Conservation (phyloP, 2,888 invertebrate genomes). For the Baccha elongata region DNA sequence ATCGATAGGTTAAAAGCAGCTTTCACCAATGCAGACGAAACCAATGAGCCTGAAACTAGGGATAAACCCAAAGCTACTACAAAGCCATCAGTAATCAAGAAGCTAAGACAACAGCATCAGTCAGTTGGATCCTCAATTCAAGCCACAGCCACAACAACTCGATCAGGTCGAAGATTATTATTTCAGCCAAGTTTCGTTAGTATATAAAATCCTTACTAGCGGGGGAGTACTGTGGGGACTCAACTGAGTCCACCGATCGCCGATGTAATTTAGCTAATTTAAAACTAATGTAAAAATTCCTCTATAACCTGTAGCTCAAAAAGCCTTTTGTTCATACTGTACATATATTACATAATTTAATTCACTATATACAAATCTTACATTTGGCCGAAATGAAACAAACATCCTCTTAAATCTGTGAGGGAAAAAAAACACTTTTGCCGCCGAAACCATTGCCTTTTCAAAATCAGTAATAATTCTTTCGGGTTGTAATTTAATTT, state of each 20-base stretch:
- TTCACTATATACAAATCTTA: too few relatives aligned
- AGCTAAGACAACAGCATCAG: too few relatives aligned
- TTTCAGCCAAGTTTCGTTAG: constrained; percentile 20
- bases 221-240: constrained; percentile 13
- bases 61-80: background rate
- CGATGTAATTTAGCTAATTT: too few relatives aligned
- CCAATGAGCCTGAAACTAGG: background rate
- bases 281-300: too few relatives aligned
- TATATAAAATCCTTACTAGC: constrained; percentile 14
- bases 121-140: background rate
- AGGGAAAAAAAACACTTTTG: background rate
- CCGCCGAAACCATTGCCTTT: background rate
- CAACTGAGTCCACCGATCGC: too few relatives aligned
- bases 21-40: constrained; percentile 10
- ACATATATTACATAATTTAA: too few relatives aligned
- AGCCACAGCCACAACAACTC: too few relatives aligned
- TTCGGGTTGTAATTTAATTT: background rate
- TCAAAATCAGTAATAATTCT: background rate
- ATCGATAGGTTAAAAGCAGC: constrained; percentile 43
- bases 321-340: background rate
- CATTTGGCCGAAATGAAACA: background rate
- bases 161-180: constrained; percentile 18
- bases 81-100: too few relatives aligned
- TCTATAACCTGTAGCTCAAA: too few relatives aligned
- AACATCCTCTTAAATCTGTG: background rate